Percentiles rank a stretch among this genome's conserved stretches.
phyloP scores from a whole-genome alignment of 2,113 vertebrate genomes.

The Pandion haliaetus region DNA sequence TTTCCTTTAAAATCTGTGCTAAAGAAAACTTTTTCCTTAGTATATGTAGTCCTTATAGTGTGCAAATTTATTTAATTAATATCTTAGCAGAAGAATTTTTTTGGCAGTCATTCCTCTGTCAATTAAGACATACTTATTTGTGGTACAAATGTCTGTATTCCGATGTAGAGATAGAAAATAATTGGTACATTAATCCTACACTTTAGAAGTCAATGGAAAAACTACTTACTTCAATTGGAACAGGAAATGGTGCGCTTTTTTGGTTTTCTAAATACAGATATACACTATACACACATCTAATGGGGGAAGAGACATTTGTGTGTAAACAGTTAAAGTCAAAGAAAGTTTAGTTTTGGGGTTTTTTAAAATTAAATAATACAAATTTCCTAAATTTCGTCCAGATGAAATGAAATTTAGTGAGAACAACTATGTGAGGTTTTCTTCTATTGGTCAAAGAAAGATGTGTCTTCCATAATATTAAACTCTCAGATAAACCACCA shows the following conservation, averaged over 20 bases:
- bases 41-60: background rate
- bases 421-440: background rate
- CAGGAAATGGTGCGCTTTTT: background rate
- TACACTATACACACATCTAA: background rate
- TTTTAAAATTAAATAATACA: background rate
- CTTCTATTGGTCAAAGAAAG: background rate
- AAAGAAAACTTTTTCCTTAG: background rate
- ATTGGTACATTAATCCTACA: background rate
- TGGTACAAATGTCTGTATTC: background rate
- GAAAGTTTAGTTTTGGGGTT: background rate
- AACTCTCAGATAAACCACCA: constrained; percentile 50
- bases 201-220: background rate
- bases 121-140: background rate
- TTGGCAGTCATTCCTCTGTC: background rate
- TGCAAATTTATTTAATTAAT: background rate
- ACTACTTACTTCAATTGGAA: background rate
- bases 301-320: background rate
- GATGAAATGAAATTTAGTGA: background rate
- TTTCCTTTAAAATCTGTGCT: background rate
- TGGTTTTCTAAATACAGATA: background rate
- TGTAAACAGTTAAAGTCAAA: background rate
- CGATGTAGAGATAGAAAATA: background rate
- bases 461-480: background rate
- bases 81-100: background rate
- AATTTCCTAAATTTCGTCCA: background rate